These are phyloP conservation scores for Hoplostethus atlanticus DNA, from an alignment of 2,797 vertebrate species.

Conservation along the genomic window DNA sequence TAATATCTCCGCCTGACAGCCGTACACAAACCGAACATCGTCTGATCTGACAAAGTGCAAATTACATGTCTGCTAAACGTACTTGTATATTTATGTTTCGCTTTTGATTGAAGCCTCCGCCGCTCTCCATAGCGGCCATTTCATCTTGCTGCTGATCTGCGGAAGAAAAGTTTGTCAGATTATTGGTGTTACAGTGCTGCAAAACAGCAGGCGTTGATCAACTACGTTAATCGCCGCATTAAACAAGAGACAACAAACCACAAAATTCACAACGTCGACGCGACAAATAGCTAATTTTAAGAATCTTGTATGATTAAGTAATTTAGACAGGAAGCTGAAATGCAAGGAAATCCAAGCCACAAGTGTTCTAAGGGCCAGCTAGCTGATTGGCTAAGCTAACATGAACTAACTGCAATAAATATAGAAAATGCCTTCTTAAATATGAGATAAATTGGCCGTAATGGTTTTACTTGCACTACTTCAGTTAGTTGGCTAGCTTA, in stretches of 20 bases:
- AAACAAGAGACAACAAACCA: too few relatives aligned
- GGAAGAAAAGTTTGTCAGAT: slow-evolving; percentile 73
- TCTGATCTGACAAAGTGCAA: neutral
- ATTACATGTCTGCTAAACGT: slow-evolving; percentile 45
- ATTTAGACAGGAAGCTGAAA: neutral
- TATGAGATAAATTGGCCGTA: neutral
- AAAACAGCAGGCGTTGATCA: neutral
- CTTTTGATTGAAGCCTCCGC: slow-evolving; percentile 84
- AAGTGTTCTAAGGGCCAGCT: slow-evolving; percentile 64
- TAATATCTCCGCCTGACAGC: neutral
- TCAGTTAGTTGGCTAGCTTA: neutral
- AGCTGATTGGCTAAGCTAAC: slow-evolving; percentile 72
- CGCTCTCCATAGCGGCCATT: slow-evolving; percentile 85
- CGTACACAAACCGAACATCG: neutral
- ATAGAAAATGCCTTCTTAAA: neutral
- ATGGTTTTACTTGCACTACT: neutral
- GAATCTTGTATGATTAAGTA: neutral
- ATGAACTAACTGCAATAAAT: slow-evolving; percentile 50
- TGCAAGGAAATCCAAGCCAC: slow-evolving; percentile 39
- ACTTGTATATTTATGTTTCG: slow-evolving; percentile 84
- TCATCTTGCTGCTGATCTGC: slow-evolving; percentile 87
- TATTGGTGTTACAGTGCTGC: slow-evolving; percentile 9
- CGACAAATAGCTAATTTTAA: neutral
- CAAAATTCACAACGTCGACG: neutral
- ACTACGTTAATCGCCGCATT: neutral